Evolutionary conservation across 2,888 invertebrate species (phyloP), one percentile per base, ranked within the genome.

Genomic region (Andrena fulva): DNA sequence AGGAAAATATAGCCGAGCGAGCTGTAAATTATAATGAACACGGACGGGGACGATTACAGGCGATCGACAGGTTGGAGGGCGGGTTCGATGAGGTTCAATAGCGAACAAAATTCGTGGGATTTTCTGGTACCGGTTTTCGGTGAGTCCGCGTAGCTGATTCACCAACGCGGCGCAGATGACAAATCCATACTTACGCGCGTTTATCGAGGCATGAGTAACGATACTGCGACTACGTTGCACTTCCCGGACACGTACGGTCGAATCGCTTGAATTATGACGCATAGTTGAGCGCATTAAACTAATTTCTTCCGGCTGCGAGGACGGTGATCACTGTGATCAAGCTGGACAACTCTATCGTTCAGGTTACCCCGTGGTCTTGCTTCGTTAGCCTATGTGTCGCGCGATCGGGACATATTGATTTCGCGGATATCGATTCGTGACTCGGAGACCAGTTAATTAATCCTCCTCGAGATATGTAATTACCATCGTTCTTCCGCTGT

Each of bases 1-100:
- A n/a, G 29, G 24, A n/a, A 64, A 71, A 71, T 54, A 48, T 27
- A 20, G 50, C 3, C 31, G 59, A n/a, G 20, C 16, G 2, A 5
- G 48, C 54, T 12, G 33, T 64, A 64, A 79, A 76, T 76, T 69
- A 24, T 79, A 79, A 79, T 27, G 66, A 73, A 52, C 73, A 10
- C 24, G 50, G 73, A 59, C 59, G 31, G 35, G n/a, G 63, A 12
- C 54, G 60, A 64, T 66, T 72, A 35, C 59, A 50, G 33, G 35
- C 59, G 10, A 60, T 50, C 33, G 50, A 20, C n/a, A 7, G 42
- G 6, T 16, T 6, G 8, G 56, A 56, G 42, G 35, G 29, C n/a
- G 1, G 31, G 8, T 16, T 48, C 48, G 20, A 48, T 20, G 27
- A 12, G 56, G 3, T 56, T 10, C 56, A 7, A 24, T 56, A 24